Percentiles rank a stretch among this genome's conserved stretches.
These are phyloP conservation scores for Drosophila borborema DNA, from an alignment of 2,888 invertebrate genomes.

Conservation along the genomic window DNA sequence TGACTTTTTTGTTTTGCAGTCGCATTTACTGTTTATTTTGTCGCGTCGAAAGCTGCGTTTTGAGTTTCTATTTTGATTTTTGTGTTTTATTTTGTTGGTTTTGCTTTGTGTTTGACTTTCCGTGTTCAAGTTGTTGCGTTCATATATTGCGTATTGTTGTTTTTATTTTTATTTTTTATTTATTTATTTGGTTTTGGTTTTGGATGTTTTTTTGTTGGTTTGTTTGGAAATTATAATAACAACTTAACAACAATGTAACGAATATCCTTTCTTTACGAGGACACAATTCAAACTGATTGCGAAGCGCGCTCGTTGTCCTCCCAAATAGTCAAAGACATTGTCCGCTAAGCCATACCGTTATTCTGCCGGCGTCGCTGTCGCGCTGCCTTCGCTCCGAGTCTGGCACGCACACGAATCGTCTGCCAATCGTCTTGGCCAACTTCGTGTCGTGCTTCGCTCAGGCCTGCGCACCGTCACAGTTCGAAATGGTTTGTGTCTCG, in stretches of 20 bases:
- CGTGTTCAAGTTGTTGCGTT: slow-evolving; percentile 60
- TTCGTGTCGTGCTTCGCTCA: slow-evolving; percentile 48
- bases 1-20: slow-evolving; percentile 17
- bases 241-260: slow-evolving; percentile 85
- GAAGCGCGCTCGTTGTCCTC: slow-evolving; percentile 83
- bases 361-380: slow-evolving; percentile 75
- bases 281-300: slow-evolving; percentile 86
- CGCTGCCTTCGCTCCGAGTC: slow-evolving; percentile 55
- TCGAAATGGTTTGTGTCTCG: slow-evolving; percentile 67
- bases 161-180: slow-evolving; percentile 2
- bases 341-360: slow-evolving; percentile 59
- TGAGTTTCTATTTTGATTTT: slow-evolving; percentile 23
- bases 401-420: slow-evolving; percentile 46
- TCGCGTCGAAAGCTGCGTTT: slow-evolving; percentile 32
- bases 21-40: slow-evolving; percentile 28
- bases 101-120: slow-evolving; percentile 43
- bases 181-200: slow-evolving; percentile 55
- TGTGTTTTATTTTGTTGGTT: slow-evolving; percentile 24
- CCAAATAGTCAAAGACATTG: slow-evolving; percentile 83
- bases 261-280: slow-evolving; percentile 86
- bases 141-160: slow-evolving; percentile 38
- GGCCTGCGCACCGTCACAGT: slow-evolving; percentile 55
- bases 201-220: slow-evolving; percentile 68
- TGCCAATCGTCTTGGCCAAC: slow-evolving; percentile 14
- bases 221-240: slow-evolving; percentile 85